A percentile compares a stretch with the other conserved stretches of the same genome.
Conservation (phyloP, 2,113 vertebrate genomes). For the Trematocara nigrifrons region DNA sequence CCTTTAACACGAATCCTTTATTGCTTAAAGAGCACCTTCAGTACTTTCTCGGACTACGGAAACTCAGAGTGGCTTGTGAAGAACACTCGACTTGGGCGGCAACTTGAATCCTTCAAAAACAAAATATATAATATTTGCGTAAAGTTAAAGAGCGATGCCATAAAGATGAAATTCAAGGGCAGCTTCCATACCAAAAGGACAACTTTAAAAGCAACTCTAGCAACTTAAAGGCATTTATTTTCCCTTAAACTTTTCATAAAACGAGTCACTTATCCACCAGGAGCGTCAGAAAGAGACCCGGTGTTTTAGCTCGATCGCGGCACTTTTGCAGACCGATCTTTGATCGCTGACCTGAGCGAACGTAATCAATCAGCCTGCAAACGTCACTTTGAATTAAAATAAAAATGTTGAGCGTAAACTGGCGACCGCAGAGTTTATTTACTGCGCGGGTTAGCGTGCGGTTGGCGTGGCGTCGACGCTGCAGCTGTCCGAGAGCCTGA, state of each 20-base stretch:
- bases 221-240: accelerated
- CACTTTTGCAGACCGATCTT: background rate
- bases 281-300: background rate
- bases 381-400: background rate
- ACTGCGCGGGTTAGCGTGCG: background rate
- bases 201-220: background rate
- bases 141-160: background rate
- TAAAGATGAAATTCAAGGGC: background rate
- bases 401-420: background rate
- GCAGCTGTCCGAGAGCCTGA: background rate
- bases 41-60: accelerated
- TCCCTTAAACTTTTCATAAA: background rate
- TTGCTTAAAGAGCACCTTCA: background rate
- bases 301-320: background rate
- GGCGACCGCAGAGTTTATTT: background rate
- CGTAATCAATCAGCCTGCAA: background rate
- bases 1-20: accelerated
- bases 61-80: background rate
- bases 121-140: background rate
- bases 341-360: background rate
- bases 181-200: background rate
- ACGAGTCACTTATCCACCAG: background rate
- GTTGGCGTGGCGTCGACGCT: accelerated
- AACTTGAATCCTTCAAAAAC: accelerated
- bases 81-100: accelerated